Evolutionary conservation across 2,888 invertebrate genomes (phyloP).

Genomic region (Drosophila anomalata): DNA sequence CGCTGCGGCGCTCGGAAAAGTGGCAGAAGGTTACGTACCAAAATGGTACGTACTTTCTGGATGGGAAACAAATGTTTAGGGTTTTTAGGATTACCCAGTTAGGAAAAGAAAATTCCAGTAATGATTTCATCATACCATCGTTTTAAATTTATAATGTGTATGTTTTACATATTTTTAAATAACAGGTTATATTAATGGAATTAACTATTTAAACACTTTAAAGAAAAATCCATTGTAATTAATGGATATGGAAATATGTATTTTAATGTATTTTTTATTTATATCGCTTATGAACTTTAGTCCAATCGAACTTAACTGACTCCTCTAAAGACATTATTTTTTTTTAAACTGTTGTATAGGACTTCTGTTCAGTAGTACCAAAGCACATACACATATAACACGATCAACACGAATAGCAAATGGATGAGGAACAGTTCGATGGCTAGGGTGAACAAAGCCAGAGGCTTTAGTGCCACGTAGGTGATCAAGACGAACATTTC

Average conservation of each 20-base stretch:
- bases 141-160: not conserved
- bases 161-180: not conserved
- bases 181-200: not conserved
- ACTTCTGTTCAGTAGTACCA: conserved; percentile 71
- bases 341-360: not conserved
- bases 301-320: not conserved
- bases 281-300: not conserved
- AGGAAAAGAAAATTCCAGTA: not conserved
- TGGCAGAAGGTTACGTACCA: too few species aligned
- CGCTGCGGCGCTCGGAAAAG: too few species aligned
- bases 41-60: too few species aligned
- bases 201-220: not conserved
- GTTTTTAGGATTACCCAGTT: too few species aligned
- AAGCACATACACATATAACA: conserved; percentile 77
- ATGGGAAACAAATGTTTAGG: too few species aligned
- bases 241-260: not conserved
- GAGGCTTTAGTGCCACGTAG: conserved; percentile 68
- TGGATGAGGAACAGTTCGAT: conserved; percentile 79
- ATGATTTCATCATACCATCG: too few species aligned
- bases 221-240: not conserved
- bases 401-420: conserved; percentile 76
- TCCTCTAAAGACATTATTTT: not conserved
- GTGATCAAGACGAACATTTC: conserved; percentile 75
- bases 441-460: conserved; percentile 76
- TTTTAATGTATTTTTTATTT: conserved; percentile 1